phyloP scores from a whole-genome alignment of 2,113 vertebrate species.

The Myotis davidii region DNA sequence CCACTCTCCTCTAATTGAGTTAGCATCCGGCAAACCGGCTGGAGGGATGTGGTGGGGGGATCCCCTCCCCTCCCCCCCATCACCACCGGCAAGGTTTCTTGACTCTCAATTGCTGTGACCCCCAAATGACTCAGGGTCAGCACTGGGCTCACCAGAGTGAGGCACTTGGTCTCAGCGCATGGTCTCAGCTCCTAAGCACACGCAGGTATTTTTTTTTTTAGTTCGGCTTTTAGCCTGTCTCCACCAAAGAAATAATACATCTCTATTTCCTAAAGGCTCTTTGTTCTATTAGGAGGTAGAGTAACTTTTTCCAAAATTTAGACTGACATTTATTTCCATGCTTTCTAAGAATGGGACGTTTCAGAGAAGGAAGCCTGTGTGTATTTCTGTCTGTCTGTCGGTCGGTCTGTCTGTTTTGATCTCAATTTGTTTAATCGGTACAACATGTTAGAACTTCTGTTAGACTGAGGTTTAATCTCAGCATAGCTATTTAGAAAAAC shows the following conservation, averaged over 20 bases:
- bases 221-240: not conserved
- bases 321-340: not conserved
- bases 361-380: not conserved
- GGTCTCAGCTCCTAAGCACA: constrained; percentile 13
- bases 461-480: constrained; percentile 29
- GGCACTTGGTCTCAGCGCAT: not conserved
- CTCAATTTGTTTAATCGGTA: constrained; percentile 46
- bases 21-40: constrained; percentile 38
- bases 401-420: constrained; percentile 39
- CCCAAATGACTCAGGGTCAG: not conserved
- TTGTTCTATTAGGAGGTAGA: not conserved
- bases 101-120: constrained; percentile 38
- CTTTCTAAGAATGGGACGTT: constrained; percentile 16
- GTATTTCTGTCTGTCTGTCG: not conserved
- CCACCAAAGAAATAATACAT: not conserved
- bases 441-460: constrained; percentile 55
- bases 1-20: constrained; percentile 29
- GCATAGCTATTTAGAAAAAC: constrained; percentile 55
- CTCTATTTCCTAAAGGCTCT: not conserved
- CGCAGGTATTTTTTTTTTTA: not conserved
- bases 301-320: not conserved
- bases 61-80: not conserved
- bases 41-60: not conserved
- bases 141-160: not conserved
- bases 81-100: constrained; percentile 26